Conservation (phyloP, 2,113 vertebrate genomes). For the Hyperoodon ampullatus region DNA sequence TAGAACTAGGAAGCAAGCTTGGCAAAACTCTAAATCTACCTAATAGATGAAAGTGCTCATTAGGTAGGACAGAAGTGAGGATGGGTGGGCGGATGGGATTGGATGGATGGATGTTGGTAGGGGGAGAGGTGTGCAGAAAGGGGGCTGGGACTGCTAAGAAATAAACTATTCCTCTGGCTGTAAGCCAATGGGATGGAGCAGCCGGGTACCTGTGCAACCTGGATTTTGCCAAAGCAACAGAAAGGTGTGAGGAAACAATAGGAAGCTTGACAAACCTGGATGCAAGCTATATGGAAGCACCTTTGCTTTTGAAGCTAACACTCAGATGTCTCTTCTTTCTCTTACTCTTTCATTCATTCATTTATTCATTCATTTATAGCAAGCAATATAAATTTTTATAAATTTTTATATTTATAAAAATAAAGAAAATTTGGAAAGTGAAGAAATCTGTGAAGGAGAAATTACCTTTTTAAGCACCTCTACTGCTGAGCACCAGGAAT, state of each 20-base stretch:
- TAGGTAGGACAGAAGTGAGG: constrained; percentile 69
- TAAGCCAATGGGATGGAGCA: constrained; percentile 38
- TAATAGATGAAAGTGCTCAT: constrained; percentile 82
- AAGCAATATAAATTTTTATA: not conserved
- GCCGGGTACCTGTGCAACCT: not conserved
- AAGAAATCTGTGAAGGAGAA: not conserved
- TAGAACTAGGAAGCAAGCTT: constrained; percentile 77
- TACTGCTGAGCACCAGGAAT: not conserved
- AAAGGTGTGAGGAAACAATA: not conserved
- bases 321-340: not conserved
- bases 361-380: not conserved
- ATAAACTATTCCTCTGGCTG: constrained; percentile 74
- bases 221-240: not conserved
- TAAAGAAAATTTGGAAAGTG: not conserved
- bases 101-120: not conserved
- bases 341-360: not conserved
- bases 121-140: constrained; percentile 47
- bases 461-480: not conserved
- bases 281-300: not conserved
- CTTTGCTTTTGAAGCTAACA: not conserved
- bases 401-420: not conserved
- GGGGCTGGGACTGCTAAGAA: not conserved
- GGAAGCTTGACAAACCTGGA: not conserved
- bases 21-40: constrained; percentile 82
- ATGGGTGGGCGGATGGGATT: not conserved